phyloP scores from a whole-genome alignment of 2,797 vertebrate species.

The Xerus rutilus region DNA sequence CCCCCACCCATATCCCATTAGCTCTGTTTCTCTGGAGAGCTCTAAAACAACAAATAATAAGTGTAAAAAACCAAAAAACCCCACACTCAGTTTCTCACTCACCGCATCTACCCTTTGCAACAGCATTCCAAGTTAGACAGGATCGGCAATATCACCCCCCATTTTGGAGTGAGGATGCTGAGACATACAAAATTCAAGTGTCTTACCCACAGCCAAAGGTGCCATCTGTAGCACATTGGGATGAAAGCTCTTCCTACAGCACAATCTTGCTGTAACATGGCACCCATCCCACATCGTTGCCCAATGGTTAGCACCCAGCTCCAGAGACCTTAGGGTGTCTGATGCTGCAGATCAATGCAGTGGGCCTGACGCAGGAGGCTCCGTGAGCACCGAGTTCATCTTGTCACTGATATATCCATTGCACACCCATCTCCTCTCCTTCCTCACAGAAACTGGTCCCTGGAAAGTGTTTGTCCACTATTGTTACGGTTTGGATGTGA shows the following conservation, averaged over 20 bases:
- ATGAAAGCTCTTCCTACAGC: background rate
- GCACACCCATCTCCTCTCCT: background rate
- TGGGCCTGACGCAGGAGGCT: background rate
- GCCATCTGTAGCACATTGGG: background rate
- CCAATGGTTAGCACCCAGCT: background rate
- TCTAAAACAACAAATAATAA: background rate
- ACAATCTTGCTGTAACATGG: background rate
- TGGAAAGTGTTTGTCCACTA: background rate
- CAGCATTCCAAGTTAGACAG: background rate
- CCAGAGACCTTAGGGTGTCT: background rate
- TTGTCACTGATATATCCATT: background rate
- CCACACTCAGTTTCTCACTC: background rate
- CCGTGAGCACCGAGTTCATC: background rate
- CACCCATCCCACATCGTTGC: background rate
- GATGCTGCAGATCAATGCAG: background rate
- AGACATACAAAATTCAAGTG: background rate
- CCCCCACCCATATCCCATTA: too few relatives aligned
- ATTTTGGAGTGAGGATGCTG: background rate
- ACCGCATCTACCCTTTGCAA: background rate
- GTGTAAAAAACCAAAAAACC: background rate
- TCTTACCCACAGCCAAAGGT: background rate
- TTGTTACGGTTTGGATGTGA: too few relatives aligned
- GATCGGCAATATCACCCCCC: background rate
- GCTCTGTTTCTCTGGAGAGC: background rate
- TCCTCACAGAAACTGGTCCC: background rate